Evolutionary conservation across 2,113 vertebrate genomes (phyloP).

Genomic region (Aptenodytes forsteri): DNA sequence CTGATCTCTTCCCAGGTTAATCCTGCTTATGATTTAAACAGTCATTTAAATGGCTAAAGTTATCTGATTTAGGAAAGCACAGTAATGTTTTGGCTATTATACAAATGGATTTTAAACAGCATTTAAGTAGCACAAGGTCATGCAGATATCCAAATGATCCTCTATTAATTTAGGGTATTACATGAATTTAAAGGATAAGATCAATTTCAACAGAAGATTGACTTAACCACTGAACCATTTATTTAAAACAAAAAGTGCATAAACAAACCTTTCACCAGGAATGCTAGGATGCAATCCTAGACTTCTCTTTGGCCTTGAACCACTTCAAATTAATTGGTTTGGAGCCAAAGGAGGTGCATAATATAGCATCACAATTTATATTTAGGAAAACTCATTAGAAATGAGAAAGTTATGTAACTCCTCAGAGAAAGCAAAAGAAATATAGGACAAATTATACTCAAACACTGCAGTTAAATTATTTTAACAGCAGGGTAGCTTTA

Average conservation of each 20-base stretch:
- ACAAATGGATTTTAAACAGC: constrained; percentile 11
- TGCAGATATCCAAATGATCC: not conserved
- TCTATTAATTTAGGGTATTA: constrained; percentile 6
- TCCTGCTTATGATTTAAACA: constrained; percentile 7
- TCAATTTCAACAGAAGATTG: constrained; percentile 2
- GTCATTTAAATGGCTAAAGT: constrained; percentile 13
- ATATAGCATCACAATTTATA: constrained; percentile 57
- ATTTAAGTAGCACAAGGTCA: not conserved
- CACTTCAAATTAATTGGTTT: constrained; percentile 57
- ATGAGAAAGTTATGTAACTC: constrained; percentile 59
- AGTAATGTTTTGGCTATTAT: not conserved
- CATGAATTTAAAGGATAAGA: not conserved
- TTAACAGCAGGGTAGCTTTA: constrained; percentile 55
- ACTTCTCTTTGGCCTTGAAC: constrained; percentile 66
- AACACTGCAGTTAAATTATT: constrained; percentile 51
- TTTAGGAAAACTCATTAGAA: constrained; percentile 71
- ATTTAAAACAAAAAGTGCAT: not conserved
- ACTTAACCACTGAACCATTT: not conserved
- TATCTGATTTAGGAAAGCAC: not conserved
- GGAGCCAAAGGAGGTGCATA: constrained; percentile 40
- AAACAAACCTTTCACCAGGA: not conserved
- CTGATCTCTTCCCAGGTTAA: constrained; percentile 14
- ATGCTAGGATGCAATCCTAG: not conserved
- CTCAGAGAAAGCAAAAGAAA: constrained; percentile 60
- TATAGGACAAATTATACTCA: constrained; percentile 52